phyloP scores from a whole-genome alignment of 2,888 invertebrate genomes.

The Dryocosmus kuriphilus region DNA sequence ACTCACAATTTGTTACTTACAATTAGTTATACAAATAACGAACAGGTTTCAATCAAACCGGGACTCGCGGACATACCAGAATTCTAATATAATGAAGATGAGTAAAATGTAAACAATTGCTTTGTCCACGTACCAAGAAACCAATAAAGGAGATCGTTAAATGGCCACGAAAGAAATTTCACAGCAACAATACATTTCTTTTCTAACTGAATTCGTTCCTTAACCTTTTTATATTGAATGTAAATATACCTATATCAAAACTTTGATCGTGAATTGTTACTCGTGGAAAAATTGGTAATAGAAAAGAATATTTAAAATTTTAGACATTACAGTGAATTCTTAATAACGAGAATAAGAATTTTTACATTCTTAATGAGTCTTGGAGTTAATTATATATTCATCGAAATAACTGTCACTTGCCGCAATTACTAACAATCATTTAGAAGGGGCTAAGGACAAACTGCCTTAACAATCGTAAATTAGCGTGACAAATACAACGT shows the following conservation, averaged over 20 bases:
- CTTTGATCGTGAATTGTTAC: neutral
- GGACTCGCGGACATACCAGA: neutral
- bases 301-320: too few relatives aligned
- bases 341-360: too few relatives aligned
- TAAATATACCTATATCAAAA: too few relatives aligned
- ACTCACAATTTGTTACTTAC: neutral
- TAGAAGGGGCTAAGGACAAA: conserved; percentile 1
- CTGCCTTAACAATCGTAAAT: conserved; percentile 30
- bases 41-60: neutral
- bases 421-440: conserved; percentile 17
- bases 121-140: neutral
- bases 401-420: neutral
- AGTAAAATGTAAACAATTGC: neutral
- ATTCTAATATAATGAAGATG: neutral
- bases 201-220: neutral
- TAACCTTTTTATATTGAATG: neutral
- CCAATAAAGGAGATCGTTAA: neutral
- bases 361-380: neutral
- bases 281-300: too few relatives aligned
- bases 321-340: too few relatives aligned
- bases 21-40: neutral
- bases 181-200: neutral
- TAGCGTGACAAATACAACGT: conserved; percentile 19
- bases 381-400: neutral
- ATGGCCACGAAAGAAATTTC: neutral